These are phyloP conservation scores for Reticulitermes speratus DNA, from an alignment of 1,140 invertebrate genomes.

Conservation along the genomic window DNA sequence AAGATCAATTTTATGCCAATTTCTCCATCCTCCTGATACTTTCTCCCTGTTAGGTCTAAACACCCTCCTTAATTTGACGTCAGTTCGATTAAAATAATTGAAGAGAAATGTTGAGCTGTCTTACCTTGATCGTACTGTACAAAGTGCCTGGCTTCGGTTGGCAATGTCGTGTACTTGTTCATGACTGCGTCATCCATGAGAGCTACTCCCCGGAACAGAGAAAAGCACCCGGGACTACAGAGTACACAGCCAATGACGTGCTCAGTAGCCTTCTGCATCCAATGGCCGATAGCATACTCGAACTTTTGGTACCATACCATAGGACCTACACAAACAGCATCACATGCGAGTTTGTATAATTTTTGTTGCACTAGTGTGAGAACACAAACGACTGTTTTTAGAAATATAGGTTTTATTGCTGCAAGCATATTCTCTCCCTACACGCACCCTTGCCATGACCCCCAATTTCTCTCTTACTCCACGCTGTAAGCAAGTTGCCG, in stretches of 20 bases:
- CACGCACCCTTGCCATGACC: too few species aligned
- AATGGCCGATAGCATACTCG: conserved; percentile 67
- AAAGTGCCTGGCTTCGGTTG: conserved; percentile 57
- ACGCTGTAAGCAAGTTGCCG: too few species aligned
- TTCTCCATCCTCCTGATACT: too few species aligned
- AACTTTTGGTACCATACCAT: conserved; percentile 68
- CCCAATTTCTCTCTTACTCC: too few species aligned
- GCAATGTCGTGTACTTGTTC: conserved; percentile 56
- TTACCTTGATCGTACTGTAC: conserved; percentile 62
- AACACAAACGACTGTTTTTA: neutral
- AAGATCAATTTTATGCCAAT: too few species aligned
- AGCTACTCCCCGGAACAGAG: conserved; percentile 56
- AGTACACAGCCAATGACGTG: conserved; percentile 67
- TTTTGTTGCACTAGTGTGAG: neutral
- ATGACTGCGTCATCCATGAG: conserved; percentile 65
- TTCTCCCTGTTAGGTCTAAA: too few species aligned
- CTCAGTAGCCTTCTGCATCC: conserved; percentile 67
- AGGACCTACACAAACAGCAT: conserved; percentile 43
- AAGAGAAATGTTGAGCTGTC: too few species aligned
- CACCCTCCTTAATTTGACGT: too few species aligned
- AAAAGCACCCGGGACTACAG: conserved; percentile 64
- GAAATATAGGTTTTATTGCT: neutral
- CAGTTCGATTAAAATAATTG: too few species aligned
- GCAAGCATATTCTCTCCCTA: neutral
- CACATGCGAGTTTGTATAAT: neutral